Evolutionary conservation across 2,113 vertebrate species (phyloP).

Genomic region (Aplodontia rufa): DNA sequence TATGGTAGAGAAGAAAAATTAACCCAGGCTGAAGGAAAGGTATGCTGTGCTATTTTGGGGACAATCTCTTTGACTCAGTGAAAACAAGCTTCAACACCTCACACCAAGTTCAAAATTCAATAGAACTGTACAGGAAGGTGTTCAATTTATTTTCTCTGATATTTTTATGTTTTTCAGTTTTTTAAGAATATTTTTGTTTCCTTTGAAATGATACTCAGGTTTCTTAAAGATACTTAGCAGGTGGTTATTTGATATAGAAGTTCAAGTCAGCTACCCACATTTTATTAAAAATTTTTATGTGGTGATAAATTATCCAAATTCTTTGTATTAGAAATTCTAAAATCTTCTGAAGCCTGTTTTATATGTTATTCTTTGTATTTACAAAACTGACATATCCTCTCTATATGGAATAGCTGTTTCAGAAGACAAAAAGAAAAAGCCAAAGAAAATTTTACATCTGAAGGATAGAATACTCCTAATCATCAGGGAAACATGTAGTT

Average conservation of each 20-base stretch:
- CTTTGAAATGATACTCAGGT: constrained; percentile 58
- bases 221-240: constrained; percentile 69
- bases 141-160: background rate
- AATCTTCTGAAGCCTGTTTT: constrained; percentile 47
- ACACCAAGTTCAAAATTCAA: constrained; percentile 72
- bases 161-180: constrained; percentile 67
- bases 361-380: constrained; percentile 40
- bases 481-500: constrained; percentile 55
- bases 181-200: background rate
- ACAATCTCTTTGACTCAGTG: background rate
- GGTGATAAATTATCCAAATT: constrained; percentile 37
- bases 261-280: constrained; percentile 71
- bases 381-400: constrained; percentile 30
- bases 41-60: background rate
- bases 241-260: constrained; percentile 58
- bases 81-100: background rate
- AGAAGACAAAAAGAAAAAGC: constrained; percentile 35
- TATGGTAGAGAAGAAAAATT: background rate
- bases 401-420: constrained; percentile 56
- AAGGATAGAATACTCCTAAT: constrained; percentile 46
- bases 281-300: constrained; percentile 46
- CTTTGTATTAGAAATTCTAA: constrained; percentile 28
- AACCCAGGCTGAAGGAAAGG: background rate
- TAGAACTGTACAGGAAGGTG: constrained; percentile 38
- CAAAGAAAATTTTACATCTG: constrained; percentile 61